Evolutionary conservation across 2,888 invertebrate species (phyloP).

Genomic region (Eupelmus urozonus): DNA sequence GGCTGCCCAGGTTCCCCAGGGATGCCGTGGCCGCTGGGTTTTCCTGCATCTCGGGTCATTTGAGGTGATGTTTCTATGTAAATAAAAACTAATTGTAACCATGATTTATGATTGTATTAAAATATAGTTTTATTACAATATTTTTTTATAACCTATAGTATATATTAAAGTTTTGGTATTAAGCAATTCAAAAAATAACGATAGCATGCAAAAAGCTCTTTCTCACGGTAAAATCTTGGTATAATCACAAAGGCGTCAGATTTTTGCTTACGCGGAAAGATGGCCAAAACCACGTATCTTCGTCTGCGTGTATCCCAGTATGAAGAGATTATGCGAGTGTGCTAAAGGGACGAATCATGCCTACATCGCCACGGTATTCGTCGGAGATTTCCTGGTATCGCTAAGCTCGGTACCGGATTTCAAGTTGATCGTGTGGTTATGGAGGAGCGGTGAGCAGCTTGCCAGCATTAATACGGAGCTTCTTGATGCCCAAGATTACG

Average conservation of each 20-base stretch:
- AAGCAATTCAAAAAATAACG: not conserved
- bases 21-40: constrained; percentile 64
- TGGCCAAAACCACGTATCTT: constrained; percentile 80
- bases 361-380: constrained; percentile 70
- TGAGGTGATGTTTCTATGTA: constrained; percentile 15
- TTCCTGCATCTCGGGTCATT: constrained; percentile 69
- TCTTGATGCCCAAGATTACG: constrained; percentile 62
- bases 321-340: constrained; percentile 74
- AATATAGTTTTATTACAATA: too few species aligned
- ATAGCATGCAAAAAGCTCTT: too few species aligned
- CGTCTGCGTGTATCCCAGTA: constrained; percentile 82
- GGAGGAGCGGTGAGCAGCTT: constrained; percentile 82
- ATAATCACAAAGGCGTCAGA: constrained; percentile 67
- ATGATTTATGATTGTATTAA: too few species aligned
- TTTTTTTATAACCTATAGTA: too few species aligned
- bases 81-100: too few species aligned
- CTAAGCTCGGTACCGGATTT: constrained; percentile 70
- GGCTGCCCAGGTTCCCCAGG: constrained; percentile 61
- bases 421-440: constrained; percentile 83
- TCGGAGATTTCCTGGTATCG: constrained; percentile 65
- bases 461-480: constrained; percentile 71
- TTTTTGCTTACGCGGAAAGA: constrained; percentile 81
- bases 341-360: constrained; percentile 59
- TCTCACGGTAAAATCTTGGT: not conserved
- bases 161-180: too few species aligned